Base-by-base conservation (phyloP, 2,888 invertebrate species). In the Opisthograptis luteolata region DNA sequence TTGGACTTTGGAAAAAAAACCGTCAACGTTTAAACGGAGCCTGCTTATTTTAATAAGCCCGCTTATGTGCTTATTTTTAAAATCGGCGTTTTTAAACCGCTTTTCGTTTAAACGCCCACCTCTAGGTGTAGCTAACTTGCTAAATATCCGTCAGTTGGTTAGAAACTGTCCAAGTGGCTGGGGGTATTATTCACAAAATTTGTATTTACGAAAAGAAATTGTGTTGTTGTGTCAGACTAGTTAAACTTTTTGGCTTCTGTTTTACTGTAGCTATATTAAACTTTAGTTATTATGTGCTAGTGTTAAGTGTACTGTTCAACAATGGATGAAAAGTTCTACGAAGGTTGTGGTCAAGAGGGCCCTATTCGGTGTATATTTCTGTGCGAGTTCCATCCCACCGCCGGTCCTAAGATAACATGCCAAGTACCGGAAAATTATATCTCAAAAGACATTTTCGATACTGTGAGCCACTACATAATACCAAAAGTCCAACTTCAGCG, bases 351-450 rank as follows among this genome's bases (percentile, higher is more conserved):
- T 25, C 92, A 92, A 73, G 94, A 94, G 81, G 94, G 94, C 28
- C 93, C 93, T 2, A 94, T 95, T 68, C 92, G 94, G 62, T 95
- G 95, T 74, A 95, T 95, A 90, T 95, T 95, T 86, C 91, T 95
- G 73, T 95, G 95, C 70, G 95, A 94, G 87, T 94, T 95, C 83
- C 94, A 95, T 77, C 94, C 93, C 6, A 94, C 94, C 10, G 94
- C 94, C 34, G 96, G 96, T 1, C 95, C 95, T 8, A 95, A 94
- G 83, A 95, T 96, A 72, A 94, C 94, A 24, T 95, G 95, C 77
- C 95, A 95, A 92, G 96, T 95, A 55, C 96, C 96, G 37, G 93
- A 94, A 63, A 94, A 95, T 75, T 94, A 93, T 74, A 93, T 96
- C 58, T 94, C 94, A 0, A 96, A 96, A 83, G 96, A 96, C 68